phyloP scores from a whole-genome alignment of 2,113 vertebrate species.

The Numenius arquata region DNA sequence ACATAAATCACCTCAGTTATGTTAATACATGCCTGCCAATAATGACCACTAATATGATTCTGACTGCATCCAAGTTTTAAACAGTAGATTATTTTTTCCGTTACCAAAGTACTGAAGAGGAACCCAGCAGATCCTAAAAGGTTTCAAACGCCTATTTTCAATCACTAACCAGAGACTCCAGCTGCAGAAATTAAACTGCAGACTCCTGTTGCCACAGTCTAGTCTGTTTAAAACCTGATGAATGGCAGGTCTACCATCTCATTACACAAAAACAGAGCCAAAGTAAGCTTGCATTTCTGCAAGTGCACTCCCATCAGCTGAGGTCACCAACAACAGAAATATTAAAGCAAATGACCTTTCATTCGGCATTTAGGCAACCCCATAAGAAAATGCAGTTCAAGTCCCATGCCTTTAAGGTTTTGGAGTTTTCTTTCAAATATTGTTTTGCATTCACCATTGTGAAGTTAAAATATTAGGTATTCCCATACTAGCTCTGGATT shows the following conservation, averaged over 20 bases:
- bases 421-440: not conserved
- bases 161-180: not conserved
- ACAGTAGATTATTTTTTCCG: not conserved
- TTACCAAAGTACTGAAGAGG: not conserved
- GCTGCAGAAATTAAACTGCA: not conserved
- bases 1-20: conserved; percentile 46
- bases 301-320: not conserved
- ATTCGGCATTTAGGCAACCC: not conserved
- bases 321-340: not conserved
- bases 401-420: not conserved
- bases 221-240: not conserved
- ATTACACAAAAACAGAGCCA: not conserved
- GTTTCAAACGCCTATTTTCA: not conserved
- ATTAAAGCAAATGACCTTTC: conserved; percentile 1
- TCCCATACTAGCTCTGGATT: not conserved
- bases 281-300: not conserved
- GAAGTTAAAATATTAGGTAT: not conserved
- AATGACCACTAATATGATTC: not conserved
- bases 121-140: not conserved
- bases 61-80: not conserved
- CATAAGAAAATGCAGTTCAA: not conserved
- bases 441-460: not conserved
- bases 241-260: not conserved
- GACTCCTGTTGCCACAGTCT: not conserved
- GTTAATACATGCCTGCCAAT: not conserved